Evolutionary conservation across 37 sponge, comb jelly and placozoan genomes (phyloP).

Genomic region (Corticium candelabrum): DNA sequence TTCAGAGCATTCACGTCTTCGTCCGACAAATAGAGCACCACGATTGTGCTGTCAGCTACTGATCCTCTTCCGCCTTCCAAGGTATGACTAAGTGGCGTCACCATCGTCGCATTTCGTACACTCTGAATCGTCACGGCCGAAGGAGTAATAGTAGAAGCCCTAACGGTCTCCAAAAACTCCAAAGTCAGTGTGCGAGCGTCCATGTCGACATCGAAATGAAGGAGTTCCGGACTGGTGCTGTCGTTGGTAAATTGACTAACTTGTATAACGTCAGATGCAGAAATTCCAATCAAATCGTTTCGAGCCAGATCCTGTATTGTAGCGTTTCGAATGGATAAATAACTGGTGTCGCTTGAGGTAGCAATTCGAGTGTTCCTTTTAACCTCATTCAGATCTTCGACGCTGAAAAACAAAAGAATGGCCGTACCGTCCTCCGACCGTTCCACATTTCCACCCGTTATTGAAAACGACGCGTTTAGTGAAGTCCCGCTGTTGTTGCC

Average conservation of each 20-base stretch:
- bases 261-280: slow-evolving; percentile 1
- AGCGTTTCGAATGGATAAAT: not conserved
- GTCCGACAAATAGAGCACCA: slow-evolving; percentile 36
- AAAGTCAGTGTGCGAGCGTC: slow-evolving; percentile 39
- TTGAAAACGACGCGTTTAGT: not conserved
- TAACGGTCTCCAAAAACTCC: slow-evolving; percentile 69
- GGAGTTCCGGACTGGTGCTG: slow-evolving; percentile 37
- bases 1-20: slow-evolving; percentile 67
- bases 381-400: slow-evolving; percentile 66
- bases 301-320: not conserved
- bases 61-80: slow-evolving; percentile 1
- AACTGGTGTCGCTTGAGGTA: not conserved
- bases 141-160: not conserved
- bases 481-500: not conserved
- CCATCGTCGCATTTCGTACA: not conserved
- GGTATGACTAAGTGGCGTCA: not conserved
- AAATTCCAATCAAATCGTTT: not conserved
- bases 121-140: slow-evolving; percentile 28
- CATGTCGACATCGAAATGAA: slow-evolving; percentile 55
- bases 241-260: slow-evolving; percentile 41
- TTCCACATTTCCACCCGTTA: slow-evolving; percentile 7
- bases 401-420: slow-evolving; percentile 13
- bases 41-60: slow-evolving; percentile 25
- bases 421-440: not conserved
- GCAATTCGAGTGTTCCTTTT: slow-evolving; percentile 37